These are phyloP conservation scores for Erythrocercus mccallii DNA, from an alignment of 2,113 vertebrate species.

Conservation along the genomic window DNA sequence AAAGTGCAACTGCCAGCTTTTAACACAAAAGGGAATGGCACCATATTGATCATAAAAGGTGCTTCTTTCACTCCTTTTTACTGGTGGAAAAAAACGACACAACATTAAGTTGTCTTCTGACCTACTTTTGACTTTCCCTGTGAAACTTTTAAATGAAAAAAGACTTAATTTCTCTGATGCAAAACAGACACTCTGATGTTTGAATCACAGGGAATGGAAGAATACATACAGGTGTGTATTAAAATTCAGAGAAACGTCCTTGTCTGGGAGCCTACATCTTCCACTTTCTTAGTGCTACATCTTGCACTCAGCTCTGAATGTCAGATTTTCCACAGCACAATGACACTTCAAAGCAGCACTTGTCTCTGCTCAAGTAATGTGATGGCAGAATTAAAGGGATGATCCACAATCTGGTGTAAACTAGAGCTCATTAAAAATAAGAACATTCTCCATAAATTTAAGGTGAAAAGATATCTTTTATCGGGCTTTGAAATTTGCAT, in stretches of 20 bases:
- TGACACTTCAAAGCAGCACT: slow-evolving; percentile 63
- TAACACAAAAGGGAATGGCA: not conserved
- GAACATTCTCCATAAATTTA: slow-evolving; percentile 44
- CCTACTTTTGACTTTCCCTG: not conserved
- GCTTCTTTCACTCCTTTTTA: not conserved
- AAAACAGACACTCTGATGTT: not conserved
- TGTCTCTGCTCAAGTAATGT: slow-evolving; percentile 45
- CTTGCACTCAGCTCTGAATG: slow-evolving; percentile 20
- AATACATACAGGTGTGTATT: slow-evolving; percentile 52
- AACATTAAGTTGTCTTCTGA: not conserved
- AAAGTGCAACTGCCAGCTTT: not conserved
- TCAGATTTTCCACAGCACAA: slow-evolving; percentile 51
- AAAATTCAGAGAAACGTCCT: slow-evolving; percentile 32
- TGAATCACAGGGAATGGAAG: not conserved
- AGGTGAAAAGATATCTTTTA: slow-evolving; percentile 57
- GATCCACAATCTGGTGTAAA: slow-evolving; percentile 61
- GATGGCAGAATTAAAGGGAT: slow-evolving; percentile 59
- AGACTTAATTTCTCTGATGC: not conserved
- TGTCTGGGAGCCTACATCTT: slow-evolving; percentile 10
- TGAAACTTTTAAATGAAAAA: slow-evolving; percentile 5
- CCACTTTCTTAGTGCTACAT: slow-evolving; percentile 32
- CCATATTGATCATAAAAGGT: slow-evolving; percentile 1
- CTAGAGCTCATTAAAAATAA: slow-evolving; percentile 60
- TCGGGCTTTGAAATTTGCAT: slow-evolving; percentile 60
- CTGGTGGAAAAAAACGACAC: not conserved